phyloP scores from a whole-genome alignment of 2,113 vertebrate genomes.

The Periophthalmus modestus region DNA sequence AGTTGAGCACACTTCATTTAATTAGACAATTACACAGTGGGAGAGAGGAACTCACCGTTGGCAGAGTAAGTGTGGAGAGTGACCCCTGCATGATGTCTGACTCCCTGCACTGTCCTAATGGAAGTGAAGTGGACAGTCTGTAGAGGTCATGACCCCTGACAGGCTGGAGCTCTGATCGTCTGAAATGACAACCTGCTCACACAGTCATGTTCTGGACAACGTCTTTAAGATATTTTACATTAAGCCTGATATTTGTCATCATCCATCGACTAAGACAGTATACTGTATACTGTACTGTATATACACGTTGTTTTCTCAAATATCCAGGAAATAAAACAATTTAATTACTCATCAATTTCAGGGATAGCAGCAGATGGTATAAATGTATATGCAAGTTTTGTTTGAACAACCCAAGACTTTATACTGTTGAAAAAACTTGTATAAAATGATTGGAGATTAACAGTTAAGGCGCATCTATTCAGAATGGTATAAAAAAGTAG shows the following conservation, averaged over 20 bases:
- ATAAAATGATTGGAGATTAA: no score
- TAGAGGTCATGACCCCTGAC: conserved; percentile 36
- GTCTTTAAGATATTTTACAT: neutral
- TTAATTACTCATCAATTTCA: no score
- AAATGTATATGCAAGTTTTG: no score
- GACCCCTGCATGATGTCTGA: conserved; percentile 44
- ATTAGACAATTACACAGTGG: conserved; percentile 62
- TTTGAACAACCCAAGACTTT: no score
- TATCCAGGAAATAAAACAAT: neutral
- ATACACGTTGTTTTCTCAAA: neutral
- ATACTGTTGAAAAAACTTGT: no score
- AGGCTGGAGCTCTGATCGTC: conserved; percentile 20
- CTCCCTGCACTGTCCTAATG: conserved; percentile 25
- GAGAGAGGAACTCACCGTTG: conserved; percentile 46
- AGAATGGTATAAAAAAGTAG: no score
- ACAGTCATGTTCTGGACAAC: conserved; percentile 23
- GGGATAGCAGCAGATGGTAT: no score
- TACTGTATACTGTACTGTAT: no score
- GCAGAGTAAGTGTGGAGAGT: conserved; percentile 27
- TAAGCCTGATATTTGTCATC: neutral
- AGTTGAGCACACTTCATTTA: conserved; percentile 63
- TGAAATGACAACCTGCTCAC: conserved; percentile 21
- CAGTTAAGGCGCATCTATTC: no score
- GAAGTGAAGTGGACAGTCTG: conserved; percentile 13
- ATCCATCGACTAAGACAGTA: neutral